Evolutionary conservation across 2,113 vertebrate genomes (phyloP), one percentile per base, ranked within the genome.

Genomic region (Pangasianodon hypophthalmus): DNA sequence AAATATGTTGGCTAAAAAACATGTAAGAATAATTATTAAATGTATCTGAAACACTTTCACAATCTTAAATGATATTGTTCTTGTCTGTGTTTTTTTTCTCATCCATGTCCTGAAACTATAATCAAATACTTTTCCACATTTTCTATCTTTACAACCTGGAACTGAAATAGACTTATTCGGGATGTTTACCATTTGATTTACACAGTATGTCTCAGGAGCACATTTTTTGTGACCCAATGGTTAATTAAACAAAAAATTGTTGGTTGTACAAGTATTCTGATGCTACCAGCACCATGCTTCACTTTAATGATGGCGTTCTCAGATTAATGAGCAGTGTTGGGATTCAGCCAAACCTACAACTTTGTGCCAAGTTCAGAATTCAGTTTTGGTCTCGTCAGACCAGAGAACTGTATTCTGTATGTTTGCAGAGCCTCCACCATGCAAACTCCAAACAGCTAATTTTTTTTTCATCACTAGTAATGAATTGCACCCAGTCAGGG

Each of bases 1-100:
- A 94, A 91, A 92, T 90, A 93, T 94, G 94, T 93, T 95, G 92
- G 91, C 88, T 94, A 94, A 94, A 90, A 94, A 94, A 90, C 60
- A 90, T 91, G 90, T 92, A 93, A 94, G 94, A 93, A 94, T 90
- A 95, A 94, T 73, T 93, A 93, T 88, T 92, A 92, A 91, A 94
- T 94, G 92, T 93, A 90, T 89, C 88, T 92, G 84, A 90, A 89
- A 91, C 69, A 88, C 88, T 91, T 92, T 90, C 26, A 86, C 83
- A 83, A 64, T 52, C 54, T 44, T 81, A 60, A 77, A 58, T 19
- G 86, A 32, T 83, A 50, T 86, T 26, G 0, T 84, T 89, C 67
- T 41, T 1, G 60, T 80, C 48, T 1, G 6, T 52, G 46, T 81
- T 52, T 81, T 48, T 37, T 54, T 81, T 54, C 46, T 50, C 24